These are phyloP conservation scores for Malurus elegans DNA, from an alignment of 2,113 vertebrate species.

Conservation along the genomic window DNA sequence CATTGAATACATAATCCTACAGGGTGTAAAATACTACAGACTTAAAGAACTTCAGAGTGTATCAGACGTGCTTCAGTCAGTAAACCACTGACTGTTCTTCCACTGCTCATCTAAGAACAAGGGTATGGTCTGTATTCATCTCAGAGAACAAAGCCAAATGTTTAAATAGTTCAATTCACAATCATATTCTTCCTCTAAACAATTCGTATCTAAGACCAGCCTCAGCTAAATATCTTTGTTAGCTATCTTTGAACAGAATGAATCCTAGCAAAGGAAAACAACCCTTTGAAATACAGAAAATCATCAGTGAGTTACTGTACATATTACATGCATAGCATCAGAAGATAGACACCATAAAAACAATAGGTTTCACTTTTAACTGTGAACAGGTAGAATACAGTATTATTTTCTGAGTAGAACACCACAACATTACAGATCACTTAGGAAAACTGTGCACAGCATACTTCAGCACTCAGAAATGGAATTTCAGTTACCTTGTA, in stretches of 20 bases:
- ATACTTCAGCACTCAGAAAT: background rate
- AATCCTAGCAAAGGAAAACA: background rate
- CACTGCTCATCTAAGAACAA: background rate
- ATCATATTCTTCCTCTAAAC: background rate
- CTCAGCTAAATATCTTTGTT: background rate
- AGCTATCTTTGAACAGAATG: background rate
- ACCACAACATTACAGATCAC: background rate
- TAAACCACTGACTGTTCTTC: background rate
- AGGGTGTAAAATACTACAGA: background rate
- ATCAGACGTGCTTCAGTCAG: background rate
- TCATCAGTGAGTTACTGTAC: constrained; percentile 18
- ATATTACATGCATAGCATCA: constrained; percentile 6
- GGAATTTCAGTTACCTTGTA: background rate
- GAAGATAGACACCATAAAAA: background rate
- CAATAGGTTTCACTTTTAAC: background rate
- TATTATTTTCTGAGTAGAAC: constrained; percentile 18
- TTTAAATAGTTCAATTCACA: background rate
- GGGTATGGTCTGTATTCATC: background rate
- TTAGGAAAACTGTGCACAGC: background rate
- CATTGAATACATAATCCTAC: background rate
- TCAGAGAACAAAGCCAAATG: background rate
- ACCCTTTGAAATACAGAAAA: constrained; percentile 7
- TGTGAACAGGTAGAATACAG: background rate
- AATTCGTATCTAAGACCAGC: background rate
- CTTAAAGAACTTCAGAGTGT: background rate